Base-by-base conservation (phyloP, 2,113 vertebrate genomes). In the Boulengeromyrus knoepffleri region DNA sequence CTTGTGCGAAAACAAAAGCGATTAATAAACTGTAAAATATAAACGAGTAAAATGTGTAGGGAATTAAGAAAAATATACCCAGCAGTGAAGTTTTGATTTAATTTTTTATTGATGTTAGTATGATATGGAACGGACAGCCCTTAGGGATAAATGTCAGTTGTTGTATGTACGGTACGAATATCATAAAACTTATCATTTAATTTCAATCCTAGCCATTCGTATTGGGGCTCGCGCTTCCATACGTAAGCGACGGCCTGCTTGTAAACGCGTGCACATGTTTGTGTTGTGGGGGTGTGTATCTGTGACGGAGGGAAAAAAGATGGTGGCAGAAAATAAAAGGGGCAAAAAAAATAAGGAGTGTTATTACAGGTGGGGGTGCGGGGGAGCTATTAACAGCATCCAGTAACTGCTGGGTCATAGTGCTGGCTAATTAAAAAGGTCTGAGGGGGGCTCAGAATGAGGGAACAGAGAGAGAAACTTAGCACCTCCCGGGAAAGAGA, bases 361-460 rank as follows among this genome's bases (percentile, higher is more conserved):
- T 46, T 46, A 53, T 80, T 62, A 31, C 24, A 27, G 50, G 47
- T 24, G 47, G 70, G 70, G 31, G 31, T 77, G 70, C 31, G 12
- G 31, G 31, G 70, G 70, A 77, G 89, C 49, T 89, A 47, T 56
- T 85, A 62, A 85, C 77, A 21, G 89, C 42, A 52, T 46, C 27
- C 50, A 21, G 27, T 47, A 47, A 46, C 83, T 85, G 83, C 42
- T n/a, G 45, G 83, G 45, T 85, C 83, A 85, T 46, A 46, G 24
- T 85, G 8, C 83, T 46, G 39, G 83, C 45, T 87, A 56, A 87
- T 87, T 87, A 87, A 89, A 74, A 89, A 3, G 5, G 77, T 47
- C 17, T 31, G 50, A 5, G 4, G 5, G 17, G 27, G 77, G 53
- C 77, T 89, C 36, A 46, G 50, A 85, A 58, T 85, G 56, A 24